Conservation (phyloP, 2,888 invertebrate genomes). For the Ephialtes manifestator region DNA sequence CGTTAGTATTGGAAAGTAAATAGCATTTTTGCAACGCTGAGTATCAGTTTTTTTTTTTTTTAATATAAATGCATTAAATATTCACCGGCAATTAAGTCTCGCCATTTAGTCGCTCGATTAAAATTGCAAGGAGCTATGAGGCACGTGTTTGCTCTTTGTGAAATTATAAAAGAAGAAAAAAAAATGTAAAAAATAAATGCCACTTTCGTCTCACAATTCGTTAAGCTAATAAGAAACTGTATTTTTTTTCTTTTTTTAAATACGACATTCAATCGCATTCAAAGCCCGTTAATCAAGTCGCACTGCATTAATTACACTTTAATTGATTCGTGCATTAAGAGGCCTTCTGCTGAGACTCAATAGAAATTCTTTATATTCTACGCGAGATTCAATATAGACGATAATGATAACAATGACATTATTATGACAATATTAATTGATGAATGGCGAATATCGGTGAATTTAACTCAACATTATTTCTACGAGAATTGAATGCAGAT, state of each 20-base stretch:
- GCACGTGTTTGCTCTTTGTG: constrained; percentile 44
- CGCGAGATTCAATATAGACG: constrained; percentile 37
- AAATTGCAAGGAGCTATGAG: constrained; percentile 46
- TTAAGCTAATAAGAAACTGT: constrained; percentile 11
- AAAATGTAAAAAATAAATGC: constrained; percentile 60
- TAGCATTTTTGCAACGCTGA: constrained; percentile 34
- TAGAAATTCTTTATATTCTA: constrained; percentile 39
- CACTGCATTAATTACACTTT: constrained; percentile 11
- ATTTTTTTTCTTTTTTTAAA: background rate
- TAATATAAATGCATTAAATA: constrained; percentile 20
- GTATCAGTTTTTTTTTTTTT: constrained; percentile 15
- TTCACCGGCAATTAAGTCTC: constrained; percentile 22
- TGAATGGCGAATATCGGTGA: constrained; percentile 43
- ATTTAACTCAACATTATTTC: constrained; percentile 76
- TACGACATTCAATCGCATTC: background rate
- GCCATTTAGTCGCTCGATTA: constrained; percentile 10
- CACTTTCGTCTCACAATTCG: constrained; percentile 44
- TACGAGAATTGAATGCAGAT: constrained; percentile 69
- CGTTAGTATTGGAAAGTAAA: constrained; percentile 55
- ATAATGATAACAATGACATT: constrained; percentile 48
- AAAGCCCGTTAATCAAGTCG: background rate
- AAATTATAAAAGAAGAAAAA: constrained; percentile 14
- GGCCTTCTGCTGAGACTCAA: constrained; percentile 54
- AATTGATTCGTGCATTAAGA: constrained; percentile 31
- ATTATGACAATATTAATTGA: constrained; percentile 18